Evolutionary conservation across 2,888 invertebrate species (phyloP).

Genomic region (Tiliacea citrago): DNA sequence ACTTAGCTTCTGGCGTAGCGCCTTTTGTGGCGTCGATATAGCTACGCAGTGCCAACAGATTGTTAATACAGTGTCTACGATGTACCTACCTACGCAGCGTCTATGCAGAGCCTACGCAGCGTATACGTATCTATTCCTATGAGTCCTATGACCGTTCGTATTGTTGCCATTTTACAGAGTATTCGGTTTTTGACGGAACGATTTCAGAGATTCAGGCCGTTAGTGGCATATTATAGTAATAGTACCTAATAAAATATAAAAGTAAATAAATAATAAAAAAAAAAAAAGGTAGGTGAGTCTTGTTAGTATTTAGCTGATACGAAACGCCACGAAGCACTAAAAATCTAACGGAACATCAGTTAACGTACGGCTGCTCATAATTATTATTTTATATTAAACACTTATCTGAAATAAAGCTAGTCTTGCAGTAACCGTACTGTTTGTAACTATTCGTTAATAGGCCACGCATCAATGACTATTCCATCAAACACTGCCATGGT

Average conservation of each 20-base stretch:
- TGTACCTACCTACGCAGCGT: neutral
- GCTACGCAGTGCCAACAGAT: neutral
- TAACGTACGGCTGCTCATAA: neutral
- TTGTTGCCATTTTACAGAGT: neutral
- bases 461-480: neutral
- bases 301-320: neutral
- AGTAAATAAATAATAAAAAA: no score
- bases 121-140: neutral
- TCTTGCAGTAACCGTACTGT: conserved; percentile 2
- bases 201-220: neutral
- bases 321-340: neutral
- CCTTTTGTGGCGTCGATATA: neutral
- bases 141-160: neutral
- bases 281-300: neutral
- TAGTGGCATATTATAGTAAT: no score
- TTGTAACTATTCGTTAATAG: conserved; percentile 22
- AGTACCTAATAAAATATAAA: no score
- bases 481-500: conserved; percentile 36
- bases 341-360: conserved; percentile 11
- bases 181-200: neutral
- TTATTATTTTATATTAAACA: conserved; percentile 4
- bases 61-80: neutral
- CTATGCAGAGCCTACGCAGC: neutral
- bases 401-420: conserved; percentile 4
- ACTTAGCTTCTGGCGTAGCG: neutral